Percentiles rank a stretch among this genome's conserved stretches.
Conservation (phyloP, 2,797 vertebrate genomes). For the Etheostoma perlongum region DNA sequence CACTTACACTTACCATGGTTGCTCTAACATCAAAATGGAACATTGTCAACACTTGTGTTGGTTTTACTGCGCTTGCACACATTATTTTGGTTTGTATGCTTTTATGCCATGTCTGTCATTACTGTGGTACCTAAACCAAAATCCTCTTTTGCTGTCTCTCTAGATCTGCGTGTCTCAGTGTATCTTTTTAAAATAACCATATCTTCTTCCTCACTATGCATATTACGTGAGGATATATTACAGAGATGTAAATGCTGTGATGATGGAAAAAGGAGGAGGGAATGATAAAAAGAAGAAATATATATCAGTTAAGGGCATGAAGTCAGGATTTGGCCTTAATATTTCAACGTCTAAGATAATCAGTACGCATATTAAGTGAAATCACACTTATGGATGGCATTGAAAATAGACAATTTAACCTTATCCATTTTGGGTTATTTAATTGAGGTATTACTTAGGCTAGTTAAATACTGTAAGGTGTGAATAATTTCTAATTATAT, state of each 20-base stretch:
- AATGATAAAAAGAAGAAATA: conserved; percentile 5
- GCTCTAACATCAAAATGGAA: background rate
- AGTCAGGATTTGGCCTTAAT: background rate
- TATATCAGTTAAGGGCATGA: background rate
- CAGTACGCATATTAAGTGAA: background rate
- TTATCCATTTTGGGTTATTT: background rate
- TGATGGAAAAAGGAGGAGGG: background rate
- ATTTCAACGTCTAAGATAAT: conserved; percentile 15
- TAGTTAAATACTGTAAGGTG: background rate
- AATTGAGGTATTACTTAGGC: too few species aligned
- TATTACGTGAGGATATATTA: conserved; percentile 27
- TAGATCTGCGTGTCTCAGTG: background rate
- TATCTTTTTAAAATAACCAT: background rate
- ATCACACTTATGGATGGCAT: background rate
- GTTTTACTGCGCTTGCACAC: background rate
- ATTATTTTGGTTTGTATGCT: background rate
- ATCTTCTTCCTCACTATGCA: conserved; percentile 11
- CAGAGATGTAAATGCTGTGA: background rate
- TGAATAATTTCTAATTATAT: background rate
- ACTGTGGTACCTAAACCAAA: background rate
- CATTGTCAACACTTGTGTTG: background rate
- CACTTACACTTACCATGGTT: background rate
- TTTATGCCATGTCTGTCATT: background rate
- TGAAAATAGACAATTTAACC: background rate
- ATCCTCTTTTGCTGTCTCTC: background rate